Evolutionary conservation across 2,888 invertebrate species (phyloP).

Genomic region (Carabus problematicus): DNA sequence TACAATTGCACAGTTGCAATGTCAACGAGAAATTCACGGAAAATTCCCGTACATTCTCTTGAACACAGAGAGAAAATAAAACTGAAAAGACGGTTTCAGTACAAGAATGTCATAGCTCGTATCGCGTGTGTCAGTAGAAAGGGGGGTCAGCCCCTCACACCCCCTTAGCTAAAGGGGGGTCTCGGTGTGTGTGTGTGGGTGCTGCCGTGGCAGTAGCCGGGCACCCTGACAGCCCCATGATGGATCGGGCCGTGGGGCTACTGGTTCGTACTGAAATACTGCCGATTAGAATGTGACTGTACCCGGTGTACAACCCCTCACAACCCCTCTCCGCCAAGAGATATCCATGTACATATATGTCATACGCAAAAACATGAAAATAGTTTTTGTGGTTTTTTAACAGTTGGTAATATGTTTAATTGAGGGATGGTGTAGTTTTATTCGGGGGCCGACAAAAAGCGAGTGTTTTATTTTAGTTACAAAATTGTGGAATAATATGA

Average conservation of each 20-base stretch:
- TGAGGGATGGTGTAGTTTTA: neutral
- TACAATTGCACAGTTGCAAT: too few species aligned
- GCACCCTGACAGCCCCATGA: conserved; percentile 62
- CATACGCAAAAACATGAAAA: conserved; percentile 28
- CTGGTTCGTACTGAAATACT: conserved; percentile 56
- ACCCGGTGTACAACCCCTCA: conserved; percentile 3
- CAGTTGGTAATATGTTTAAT: neutral
- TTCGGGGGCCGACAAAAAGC: too few species aligned
- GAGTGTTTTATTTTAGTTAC: too few species aligned
- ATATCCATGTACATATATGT: neutral
- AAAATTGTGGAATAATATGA: too few species aligned
- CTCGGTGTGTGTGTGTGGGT: conserved; percentile 50
- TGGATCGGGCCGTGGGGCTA: conserved; percentile 62
- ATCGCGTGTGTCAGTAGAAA: conserved; percentile 16
- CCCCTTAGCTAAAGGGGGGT: conserved; percentile 1
- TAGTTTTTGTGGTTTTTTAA: conserved; percentile 24
- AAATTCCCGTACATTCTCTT: neutral
- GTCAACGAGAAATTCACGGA: neutral
- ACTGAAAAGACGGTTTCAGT: conserved; percentile 20
- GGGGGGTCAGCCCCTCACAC: neutral
- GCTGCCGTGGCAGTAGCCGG: conserved; percentile 57
- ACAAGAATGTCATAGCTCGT: conserved; percentile 31
- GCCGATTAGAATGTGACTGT: conserved; percentile 57
- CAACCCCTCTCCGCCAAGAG: neutral
- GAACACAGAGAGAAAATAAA: conserved; percentile 12